These are phyloP conservation scores for Tretioscincus oriximinensis DNA, from an alignment of 2,113 vertebrate species.

Conservation along the genomic window DNA sequence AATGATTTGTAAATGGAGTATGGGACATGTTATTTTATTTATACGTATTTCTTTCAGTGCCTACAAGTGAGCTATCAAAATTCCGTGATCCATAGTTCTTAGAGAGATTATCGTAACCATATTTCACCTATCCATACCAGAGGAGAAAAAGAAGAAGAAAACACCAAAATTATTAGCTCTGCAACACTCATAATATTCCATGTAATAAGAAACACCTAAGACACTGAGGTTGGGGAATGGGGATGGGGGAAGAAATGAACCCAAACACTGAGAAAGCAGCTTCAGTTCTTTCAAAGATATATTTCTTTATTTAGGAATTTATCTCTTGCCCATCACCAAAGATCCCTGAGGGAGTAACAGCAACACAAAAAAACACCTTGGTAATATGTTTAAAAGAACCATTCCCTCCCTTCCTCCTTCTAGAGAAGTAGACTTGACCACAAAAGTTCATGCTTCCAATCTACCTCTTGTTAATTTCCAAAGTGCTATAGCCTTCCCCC, in stretches of 20 bases:
- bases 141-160: not conserved
- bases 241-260: not conserved
- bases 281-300: not conserved
- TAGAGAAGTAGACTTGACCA: no score
- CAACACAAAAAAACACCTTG: no score
- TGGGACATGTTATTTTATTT: not conserved
- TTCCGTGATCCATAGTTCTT: constrained; percentile 4
- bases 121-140: constrained; percentile 8
- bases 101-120: not conserved
- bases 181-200: not conserved
- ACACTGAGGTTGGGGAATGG: not conserved
- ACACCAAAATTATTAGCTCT: not conserved
- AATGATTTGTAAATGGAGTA: not conserved
- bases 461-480: no score
- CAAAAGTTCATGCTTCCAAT: no score
- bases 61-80: not conserved
- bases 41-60: not conserved
- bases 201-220: constrained; percentile 3
- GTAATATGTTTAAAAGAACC: no score
- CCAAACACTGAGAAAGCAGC: not conserved
- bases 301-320: no score
- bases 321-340: no score
- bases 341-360: no score
- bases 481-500: no score
- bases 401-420: no score